phyloP scores from a whole-genome alignment of 2,888 invertebrate species.

The Bombylius major region DNA sequence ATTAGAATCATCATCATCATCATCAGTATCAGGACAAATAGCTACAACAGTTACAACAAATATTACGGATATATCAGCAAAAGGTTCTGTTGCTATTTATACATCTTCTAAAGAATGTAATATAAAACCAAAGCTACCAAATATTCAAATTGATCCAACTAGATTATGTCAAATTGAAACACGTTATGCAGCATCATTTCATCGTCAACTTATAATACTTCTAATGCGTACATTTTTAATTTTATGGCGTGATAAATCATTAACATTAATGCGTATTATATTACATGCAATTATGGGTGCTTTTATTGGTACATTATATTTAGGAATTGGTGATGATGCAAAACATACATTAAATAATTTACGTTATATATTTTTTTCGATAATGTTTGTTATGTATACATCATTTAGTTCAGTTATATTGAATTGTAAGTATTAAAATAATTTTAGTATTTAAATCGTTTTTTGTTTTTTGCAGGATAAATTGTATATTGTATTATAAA shows the following conservation, averaged over 20 bases:
- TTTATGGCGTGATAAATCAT: slow-evolving; percentile 55
- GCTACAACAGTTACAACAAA: too few relatives aligned
- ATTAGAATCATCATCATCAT: background rate
- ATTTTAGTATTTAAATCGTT: background rate
- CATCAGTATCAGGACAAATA: background rate
- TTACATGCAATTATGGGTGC: slow-evolving; percentile 73
- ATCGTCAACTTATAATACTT: slow-evolving; percentile 45
- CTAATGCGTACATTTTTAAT: slow-evolving; percentile 49
- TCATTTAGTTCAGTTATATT: slow-evolving; percentile 83
- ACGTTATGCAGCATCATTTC: slow-evolving; percentile 45
- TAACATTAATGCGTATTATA: slow-evolving; percentile 61
- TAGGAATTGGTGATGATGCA: slow-evolving; percentile 77
- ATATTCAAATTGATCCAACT: slow-evolving; percentile 21
- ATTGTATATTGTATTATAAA: too few relatives aligned
- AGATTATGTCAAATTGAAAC: slow-evolving; percentile 29
- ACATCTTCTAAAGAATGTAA: background rate
- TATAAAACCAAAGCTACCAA: slow-evolving; percentile 11
- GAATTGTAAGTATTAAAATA: slow-evolving; percentile 59
- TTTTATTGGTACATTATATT: slow-evolving; percentile 71
- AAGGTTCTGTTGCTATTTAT: background rate
- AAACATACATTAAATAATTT: slow-evolving; percentile 71
- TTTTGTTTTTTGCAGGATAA: too few relatives aligned
- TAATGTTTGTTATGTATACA: slow-evolving; percentile 90
- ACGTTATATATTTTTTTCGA: slow-evolving; percentile 78
- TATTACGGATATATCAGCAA: too few relatives aligned